A percentile compares a stretch with the other conserved stretches of the same genome.
Conservation (phyloP, 2,113 vertebrate genomes). For the Nipponia nippon region DNA sequence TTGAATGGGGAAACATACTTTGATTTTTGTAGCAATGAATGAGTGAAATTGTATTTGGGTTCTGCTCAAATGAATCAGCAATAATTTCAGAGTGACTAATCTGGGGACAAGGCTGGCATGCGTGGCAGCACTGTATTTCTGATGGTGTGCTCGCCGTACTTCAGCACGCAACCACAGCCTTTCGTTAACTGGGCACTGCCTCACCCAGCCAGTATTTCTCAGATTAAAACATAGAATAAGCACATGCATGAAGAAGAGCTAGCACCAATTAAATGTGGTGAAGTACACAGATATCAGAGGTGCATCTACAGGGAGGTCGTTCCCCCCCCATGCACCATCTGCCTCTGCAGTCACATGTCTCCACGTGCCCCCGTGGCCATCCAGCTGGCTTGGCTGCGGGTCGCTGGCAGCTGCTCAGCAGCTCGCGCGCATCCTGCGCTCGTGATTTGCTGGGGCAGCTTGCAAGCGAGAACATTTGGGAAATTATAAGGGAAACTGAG, state of each 20-base stretch:
- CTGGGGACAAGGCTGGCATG: neutral
- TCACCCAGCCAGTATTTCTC: neutral
- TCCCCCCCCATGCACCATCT: neutral
- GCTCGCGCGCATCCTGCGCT: accelerated
- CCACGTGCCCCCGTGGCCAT: accelerated
- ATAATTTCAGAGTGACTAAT: neutral
- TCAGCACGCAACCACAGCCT: neutral
- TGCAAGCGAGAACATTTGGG: neutral
- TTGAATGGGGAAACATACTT: neutral
- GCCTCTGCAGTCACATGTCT: neutral
- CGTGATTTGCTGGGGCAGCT: accelerated
- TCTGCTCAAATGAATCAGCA: neutral
- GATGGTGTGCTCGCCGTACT: neutral
- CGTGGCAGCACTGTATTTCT: neutral
- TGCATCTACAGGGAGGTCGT: neutral
- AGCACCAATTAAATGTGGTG: neutral
- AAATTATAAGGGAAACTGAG: neutral
- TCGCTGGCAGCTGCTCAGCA: neutral
- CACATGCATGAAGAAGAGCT: neutral
- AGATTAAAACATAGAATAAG: neutral
- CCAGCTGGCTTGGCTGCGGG: neutral
- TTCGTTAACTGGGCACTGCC: neutral
- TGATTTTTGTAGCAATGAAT: neutral
- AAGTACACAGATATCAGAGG: neutral
- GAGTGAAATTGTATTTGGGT: neutral